Evolutionary conservation across 2,113 vertebrate genomes (phyloP).

Genomic region (Platichthys stellatus): DNA sequence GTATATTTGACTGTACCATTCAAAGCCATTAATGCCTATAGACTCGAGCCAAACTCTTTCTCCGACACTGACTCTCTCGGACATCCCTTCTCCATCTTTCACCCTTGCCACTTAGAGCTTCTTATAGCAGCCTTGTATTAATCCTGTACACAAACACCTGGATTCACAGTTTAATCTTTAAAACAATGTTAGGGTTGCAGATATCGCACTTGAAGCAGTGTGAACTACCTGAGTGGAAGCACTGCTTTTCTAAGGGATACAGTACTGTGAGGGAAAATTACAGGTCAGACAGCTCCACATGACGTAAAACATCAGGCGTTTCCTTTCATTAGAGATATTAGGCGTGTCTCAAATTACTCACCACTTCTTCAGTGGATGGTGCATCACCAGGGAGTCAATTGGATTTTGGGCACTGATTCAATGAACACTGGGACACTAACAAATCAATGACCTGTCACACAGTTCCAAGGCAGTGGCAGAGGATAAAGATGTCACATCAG

Average conservation of each 20-base stretch:
- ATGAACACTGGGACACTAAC: constrained; percentile 41
- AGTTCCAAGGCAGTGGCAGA: constrained; percentile 13
- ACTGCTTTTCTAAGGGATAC: constrained; percentile 14
- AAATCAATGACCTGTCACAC: constrained; percentile 50
- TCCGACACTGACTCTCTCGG: background rate
- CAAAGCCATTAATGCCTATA: constrained; percentile 8
- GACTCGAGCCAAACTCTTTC: background rate
- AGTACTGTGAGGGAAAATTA: constrained; percentile 42
- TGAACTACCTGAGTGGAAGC: constrained; percentile 12
- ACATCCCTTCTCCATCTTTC: background rate
- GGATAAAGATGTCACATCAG: constrained; percentile 41
- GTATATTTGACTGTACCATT: background rate
- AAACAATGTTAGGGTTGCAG: background rate
- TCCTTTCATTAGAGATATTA: constrained; percentile 41
- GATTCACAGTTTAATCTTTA: constrained; percentile 11
- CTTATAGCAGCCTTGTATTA: constrained; percentile 21
- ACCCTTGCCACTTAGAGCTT: background rate
- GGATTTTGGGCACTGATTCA: constrained; percentile 53
- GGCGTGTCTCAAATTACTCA: constrained; percentile 48
- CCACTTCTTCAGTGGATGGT: constrained; percentile 35
- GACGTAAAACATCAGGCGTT: constrained; percentile 62
- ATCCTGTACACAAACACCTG: background rate
- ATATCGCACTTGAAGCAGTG: constrained; percentile 18
- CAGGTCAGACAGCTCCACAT: constrained; percentile 41
- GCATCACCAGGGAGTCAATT: constrained; percentile 50